Evolutionary conservation across 1,140 invertebrate genomes (phyloP), one percentile per base, ranked within the genome.

Genomic region (Archivesica marissinica): DNA sequence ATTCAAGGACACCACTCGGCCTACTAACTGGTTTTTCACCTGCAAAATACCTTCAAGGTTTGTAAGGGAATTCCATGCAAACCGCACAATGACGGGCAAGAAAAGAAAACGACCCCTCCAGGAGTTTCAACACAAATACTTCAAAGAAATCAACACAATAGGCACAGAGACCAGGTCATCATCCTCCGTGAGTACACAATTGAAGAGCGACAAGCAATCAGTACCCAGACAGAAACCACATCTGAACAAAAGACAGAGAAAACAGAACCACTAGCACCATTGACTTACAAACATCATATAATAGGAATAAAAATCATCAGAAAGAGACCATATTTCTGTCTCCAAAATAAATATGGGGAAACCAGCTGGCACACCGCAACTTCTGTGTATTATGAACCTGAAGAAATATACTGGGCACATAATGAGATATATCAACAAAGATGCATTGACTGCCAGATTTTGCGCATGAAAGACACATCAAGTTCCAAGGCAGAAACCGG

Each of bases 1-100:
- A 11, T 30, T 59, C 11, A n/a, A 59, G n/a, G 7, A 59, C 28
- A 59, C 20, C 7, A 17, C 7, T 17, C 4, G 50, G n/a, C 47
- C 47, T 15, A n/a, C n/a, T n/a, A n/a, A 59, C 15, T 64, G 68
- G 70, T 30, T 25, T 44, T 83, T 47, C 30, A 9, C 35, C 44
- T 74, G 70, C 23, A 74, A 83, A 41, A 25, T 56, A 2, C 80
- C 77, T 20, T 0, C 11, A 25, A 52, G 6, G 23, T 50, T 68
- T 30, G 15, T 28, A 3, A 50, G 47, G 50, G 77, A 79, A 50
- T 79, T 66, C 25, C 77, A 79, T 79, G 25, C 39, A 7, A 30
- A 66, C 15, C 25, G 39, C 25, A 83, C 68, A n/a, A 75, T 75
- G 80, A 83, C 20, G 23, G 80, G 80, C 25, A 83, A 50, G 35